Evolutionary conservation across 2,113 vertebrate species (phyloP).

Genomic region (Xenotilapia longispinis): DNA sequence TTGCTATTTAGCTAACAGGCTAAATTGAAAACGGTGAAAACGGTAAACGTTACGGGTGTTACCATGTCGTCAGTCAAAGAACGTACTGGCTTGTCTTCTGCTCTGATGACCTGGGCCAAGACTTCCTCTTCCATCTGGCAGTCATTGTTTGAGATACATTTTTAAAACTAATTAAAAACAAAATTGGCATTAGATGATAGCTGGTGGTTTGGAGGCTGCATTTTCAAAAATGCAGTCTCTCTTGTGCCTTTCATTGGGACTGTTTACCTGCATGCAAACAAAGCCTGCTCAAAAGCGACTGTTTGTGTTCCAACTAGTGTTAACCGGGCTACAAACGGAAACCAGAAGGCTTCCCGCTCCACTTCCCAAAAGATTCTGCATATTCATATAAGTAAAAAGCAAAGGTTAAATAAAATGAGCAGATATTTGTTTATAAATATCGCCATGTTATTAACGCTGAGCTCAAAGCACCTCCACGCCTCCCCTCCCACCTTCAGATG

Average conservation of each 20-base stretch:
- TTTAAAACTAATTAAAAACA: not conserved
- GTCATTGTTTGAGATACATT: not conserved
- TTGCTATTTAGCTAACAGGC: not conserved
- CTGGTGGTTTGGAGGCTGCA: not conserved
- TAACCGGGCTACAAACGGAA: not conserved
- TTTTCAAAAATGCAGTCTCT: not conserved
- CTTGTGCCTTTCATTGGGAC: not conserved
- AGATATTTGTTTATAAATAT: not conserved
- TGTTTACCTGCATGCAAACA: not conserved
- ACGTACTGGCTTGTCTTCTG: not conserved
- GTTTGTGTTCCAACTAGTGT: not conserved
- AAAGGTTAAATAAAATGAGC: not conserved
- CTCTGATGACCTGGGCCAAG: not conserved
- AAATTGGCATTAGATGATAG: not conserved
- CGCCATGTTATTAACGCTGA: not conserved
- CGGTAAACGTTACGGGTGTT: not conserved
- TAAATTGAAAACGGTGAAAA: not conserved
- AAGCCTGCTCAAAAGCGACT: not conserved
- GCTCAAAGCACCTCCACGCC: not conserved
- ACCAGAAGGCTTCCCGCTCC: not conserved
- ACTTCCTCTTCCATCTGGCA: not conserved
- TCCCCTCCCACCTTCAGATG: not conserved
- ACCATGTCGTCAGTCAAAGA: not conserved
- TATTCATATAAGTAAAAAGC: not conserved
- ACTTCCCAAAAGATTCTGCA: not conserved